phyloP scores from a whole-genome alignment of 2,888 invertebrate genomes.

The Pseudanteris insignis region DNA sequence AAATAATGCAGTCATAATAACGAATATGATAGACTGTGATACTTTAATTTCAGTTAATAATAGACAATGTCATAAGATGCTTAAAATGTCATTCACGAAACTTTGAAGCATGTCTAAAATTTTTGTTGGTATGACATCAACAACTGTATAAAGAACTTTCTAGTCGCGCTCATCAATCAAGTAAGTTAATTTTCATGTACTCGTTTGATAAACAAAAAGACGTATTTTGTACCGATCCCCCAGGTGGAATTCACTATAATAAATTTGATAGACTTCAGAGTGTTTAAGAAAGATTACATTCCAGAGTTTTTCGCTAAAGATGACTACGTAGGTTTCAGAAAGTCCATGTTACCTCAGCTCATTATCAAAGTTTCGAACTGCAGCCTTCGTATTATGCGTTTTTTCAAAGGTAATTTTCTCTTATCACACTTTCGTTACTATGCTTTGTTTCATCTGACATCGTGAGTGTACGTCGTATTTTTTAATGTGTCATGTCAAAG shows the following conservation, averaged over 20 bases:
- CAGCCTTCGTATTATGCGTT: slow-evolving; percentile 12
- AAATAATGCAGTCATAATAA: too few species aligned
- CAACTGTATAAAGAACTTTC: too few species aligned
- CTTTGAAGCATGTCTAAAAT: too few species aligned
- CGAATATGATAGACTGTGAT: too few species aligned
- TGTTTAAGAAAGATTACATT: slow-evolving; percentile 25
- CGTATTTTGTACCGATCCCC: neutral
- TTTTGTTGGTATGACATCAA: too few species aligned
- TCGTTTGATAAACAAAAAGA: neutral
- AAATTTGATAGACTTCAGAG: slow-evolving; percentile 26
- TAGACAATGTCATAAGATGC: too few species aligned
- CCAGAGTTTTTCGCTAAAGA: slow-evolving; percentile 20
- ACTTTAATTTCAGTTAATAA: too few species aligned
- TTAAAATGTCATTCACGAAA: too few species aligned
- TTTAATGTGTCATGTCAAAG: neutral
- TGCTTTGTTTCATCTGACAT: slow-evolving; percentile 5
- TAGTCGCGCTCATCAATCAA: too few species aligned
- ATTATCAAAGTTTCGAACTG: slow-evolving; percentile 22
- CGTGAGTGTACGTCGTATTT: neutral
- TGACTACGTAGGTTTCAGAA: slow-evolving; percentile 11
- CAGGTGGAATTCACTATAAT: slow-evolving; percentile 12
- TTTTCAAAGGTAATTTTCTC: slow-evolving; percentile 20
- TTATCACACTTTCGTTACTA: slow-evolving; percentile 18
- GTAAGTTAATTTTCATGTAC: too few species aligned
- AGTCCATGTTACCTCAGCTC: slow-evolving; percentile 20